These are phyloP conservation scores for Pycnonotus jocosus DNA, from an alignment of 2,113 vertebrate species.

Conservation along the genomic window DNA sequence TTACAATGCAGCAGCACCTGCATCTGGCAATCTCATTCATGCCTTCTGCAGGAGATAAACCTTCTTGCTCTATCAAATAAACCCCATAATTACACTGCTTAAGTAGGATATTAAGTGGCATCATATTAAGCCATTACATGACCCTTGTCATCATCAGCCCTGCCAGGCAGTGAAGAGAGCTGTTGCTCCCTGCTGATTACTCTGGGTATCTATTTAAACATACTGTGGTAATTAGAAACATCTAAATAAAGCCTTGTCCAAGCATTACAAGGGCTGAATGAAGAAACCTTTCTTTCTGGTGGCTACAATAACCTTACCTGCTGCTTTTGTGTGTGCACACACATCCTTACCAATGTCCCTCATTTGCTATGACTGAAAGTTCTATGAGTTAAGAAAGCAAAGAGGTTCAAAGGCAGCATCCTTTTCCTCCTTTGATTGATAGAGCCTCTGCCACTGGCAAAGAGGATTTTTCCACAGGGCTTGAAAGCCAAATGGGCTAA, in stretches of 20 bases:
- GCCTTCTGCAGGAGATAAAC: conserved; percentile 43
- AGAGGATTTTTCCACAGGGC: background rate
- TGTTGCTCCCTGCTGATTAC: conserved; percentile 46
- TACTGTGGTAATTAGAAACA: conserved; percentile 50
- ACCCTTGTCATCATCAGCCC: conserved; percentile 48
- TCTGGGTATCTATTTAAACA: conserved; percentile 45
- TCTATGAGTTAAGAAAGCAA: background rate
- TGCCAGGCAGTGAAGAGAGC: conserved; percentile 19
- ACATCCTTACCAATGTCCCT: background rate
- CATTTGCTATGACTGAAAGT: background rate
- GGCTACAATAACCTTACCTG: background rate
- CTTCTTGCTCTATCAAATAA: conserved; percentile 48
- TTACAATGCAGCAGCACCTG: conserved; percentile 17
- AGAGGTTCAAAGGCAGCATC: background rate
- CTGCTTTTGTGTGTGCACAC: background rate
- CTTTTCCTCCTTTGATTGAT: background rate
- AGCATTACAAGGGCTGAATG: background rate
- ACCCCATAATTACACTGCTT: conserved; percentile 52
- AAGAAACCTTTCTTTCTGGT: background rate
- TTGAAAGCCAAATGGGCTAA: background rate
- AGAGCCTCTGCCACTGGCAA: background rate
- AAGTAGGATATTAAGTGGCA: conserved; percentile 61
- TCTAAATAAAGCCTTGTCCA: conserved; percentile 31
- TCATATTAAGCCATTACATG: conserved; percentile 57
- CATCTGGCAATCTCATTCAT: conserved; percentile 39